Percentiles rank a stretch among this genome's conserved stretches.
Conservation (phyloP, 2,113 vertebrate genomes). For the Sebastes schlegelii region DNA sequence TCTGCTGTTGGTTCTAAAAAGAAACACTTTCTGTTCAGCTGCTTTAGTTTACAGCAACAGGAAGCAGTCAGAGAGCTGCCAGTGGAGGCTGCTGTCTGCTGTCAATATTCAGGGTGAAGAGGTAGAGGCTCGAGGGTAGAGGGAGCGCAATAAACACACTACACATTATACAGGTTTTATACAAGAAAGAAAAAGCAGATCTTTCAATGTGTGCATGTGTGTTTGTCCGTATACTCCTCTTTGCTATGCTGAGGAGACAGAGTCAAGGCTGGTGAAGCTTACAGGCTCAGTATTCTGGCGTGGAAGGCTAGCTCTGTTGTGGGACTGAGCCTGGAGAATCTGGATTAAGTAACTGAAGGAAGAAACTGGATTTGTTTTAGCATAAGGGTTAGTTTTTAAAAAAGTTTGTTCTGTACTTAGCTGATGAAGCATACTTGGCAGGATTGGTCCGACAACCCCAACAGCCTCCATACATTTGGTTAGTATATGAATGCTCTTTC, state of each 20-base stretch:
- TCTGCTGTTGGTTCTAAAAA: slow-evolving; percentile 62
- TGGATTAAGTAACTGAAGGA: not conserved
- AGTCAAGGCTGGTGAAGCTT: not conserved
- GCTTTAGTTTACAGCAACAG: not conserved
- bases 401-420: too few relatives aligned
- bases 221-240: not conserved
- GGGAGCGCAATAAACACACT: not conserved
- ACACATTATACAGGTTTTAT: too few relatives aligned
- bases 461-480: too few relatives aligned
- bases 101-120: not conserved
- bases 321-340: too few relatives aligned
- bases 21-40: not conserved
- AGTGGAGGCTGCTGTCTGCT: slow-evolving; percentile 3
- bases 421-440: too few relatives aligned
- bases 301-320: too few relatives aligned
- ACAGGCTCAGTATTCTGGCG: not conserved
- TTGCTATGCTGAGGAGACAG: not conserved
- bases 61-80: not conserved
- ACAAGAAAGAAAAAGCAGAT: not conserved
- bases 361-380: not conserved
- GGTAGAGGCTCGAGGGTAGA: not conserved
- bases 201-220: not conserved
- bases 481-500: too few relatives aligned
- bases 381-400: not conserved
- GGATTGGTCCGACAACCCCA: too few relatives aligned